Percentiles rank a stretch among this genome's conserved stretches.
These are phyloP conservation scores for Nudaria mundana DNA, from an alignment of 2,888 invertebrate genomes.

Conservation along the genomic window DNA sequence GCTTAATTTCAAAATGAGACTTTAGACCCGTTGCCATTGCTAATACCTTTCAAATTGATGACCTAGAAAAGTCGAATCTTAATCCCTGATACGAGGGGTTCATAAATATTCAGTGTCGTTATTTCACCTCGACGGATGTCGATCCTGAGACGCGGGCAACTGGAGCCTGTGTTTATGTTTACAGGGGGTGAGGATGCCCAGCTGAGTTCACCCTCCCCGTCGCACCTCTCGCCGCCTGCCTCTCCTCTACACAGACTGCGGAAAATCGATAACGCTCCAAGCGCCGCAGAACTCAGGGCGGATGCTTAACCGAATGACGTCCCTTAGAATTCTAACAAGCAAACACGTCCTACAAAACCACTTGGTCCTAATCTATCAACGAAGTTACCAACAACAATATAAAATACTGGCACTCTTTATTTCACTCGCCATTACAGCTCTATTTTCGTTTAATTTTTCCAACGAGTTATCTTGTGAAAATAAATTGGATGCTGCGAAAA, in stretches of 20 bases:
- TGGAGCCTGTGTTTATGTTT: constrained; percentile 75
- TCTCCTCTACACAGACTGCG: constrained; percentile 48
- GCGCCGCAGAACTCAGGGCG: constrained; percentile 56
- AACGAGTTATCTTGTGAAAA: constrained; percentile 51
- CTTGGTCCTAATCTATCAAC: constrained; percentile 13
- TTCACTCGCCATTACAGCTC: constrained; percentile 29
- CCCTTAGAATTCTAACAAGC: constrained; percentile 43
- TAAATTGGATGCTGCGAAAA: constrained; percentile 53
- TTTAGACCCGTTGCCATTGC: constrained; percentile 31
- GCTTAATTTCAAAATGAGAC: constrained; percentile 20
- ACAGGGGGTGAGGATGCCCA: constrained; percentile 61
- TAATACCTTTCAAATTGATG: constrained; percentile 57
- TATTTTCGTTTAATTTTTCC: constrained; percentile 50
- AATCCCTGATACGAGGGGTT: constrained; percentile 69
- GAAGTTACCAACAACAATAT: constrained; percentile 14
- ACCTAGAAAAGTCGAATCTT: constrained; percentile 73
- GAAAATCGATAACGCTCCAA: constrained; percentile 73
- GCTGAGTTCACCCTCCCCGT: constrained; percentile 57
- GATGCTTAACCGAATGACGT: constrained; percentile 45
- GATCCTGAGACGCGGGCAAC: constrained; percentile 51
- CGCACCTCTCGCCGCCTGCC: constrained; percentile 19
- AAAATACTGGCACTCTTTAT: constrained; percentile 11
- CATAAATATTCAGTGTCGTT: constrained; percentile 78
- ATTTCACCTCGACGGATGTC: constrained; percentile 75
- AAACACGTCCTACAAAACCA: constrained; percentile 18